Conservation (phyloP, 2,888 invertebrate genomes). For the Leucophenga montana region DNA sequence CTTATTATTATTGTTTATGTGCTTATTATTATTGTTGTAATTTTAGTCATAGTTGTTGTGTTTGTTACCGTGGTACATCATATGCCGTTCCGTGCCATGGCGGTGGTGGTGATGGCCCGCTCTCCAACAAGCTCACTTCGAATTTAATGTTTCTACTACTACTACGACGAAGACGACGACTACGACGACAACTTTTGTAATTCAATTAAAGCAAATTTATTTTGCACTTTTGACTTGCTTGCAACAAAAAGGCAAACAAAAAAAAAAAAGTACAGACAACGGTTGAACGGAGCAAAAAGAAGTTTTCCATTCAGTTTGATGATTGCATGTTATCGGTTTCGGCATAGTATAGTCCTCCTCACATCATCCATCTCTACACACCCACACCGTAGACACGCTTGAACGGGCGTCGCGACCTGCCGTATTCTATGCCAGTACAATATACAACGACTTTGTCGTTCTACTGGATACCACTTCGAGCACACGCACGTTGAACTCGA, state of each 20-base stretch:
- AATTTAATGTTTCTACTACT: not conserved
- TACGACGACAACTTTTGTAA: conserved; percentile 54
- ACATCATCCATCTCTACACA: too few relatives aligned
- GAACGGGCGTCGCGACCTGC: conserved; percentile 14
- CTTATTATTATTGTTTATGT: conserved; percentile 11
- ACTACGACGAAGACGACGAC: not conserved
- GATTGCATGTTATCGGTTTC: not conserved
- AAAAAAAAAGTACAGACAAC: not conserved
- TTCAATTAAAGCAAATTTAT: conserved; percentile 68
- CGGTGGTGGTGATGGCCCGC: too few relatives aligned
- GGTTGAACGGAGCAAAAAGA: not conserved
- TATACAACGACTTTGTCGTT: too few relatives aligned
- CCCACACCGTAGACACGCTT: not conserved
- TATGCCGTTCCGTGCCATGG: conserved; percentile 10
- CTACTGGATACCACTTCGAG: too few relatives aligned
- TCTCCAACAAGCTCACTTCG: too few relatives aligned
- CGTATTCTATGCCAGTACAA: not conserved
- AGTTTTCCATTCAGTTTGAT: conserved; percentile 2
- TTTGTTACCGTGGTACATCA: not conserved
- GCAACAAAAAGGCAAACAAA: not conserved
- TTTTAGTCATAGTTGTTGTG: conserved; percentile 4
- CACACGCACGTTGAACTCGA: conserved; percentile 18
- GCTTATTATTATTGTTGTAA: not conserved
- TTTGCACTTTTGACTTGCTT: conserved; percentile 66
- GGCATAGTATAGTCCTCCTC: not conserved